Evolutionary conservation across 2,797 vertebrate genomes (phyloP), one percentile per base, ranked within the genome.

Genomic region (Gymnoscopelus braueri): DNA sequence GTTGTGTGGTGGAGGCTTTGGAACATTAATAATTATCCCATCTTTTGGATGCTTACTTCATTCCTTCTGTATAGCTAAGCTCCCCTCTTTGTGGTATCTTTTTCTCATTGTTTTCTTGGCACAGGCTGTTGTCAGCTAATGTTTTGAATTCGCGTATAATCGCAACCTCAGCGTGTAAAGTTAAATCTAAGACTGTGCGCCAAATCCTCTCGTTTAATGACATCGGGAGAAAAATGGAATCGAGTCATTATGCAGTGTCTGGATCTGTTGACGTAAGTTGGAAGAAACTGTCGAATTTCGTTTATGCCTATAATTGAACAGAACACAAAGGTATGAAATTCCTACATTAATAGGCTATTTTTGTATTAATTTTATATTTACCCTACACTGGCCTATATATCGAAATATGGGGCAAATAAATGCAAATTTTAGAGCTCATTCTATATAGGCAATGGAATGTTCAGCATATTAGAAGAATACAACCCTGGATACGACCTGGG

Each of bases 401-500:
- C 65, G 62, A 71, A 84, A 73, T 63, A 66, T 52, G 72, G 19
- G 63, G 62, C 67, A 78, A 73, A 54, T 67, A 48, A 51, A 26
- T 15, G 50, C 53, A 14, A 57, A 72, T 79, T 77, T 59, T 77
- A 61, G 15, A 74, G 23, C 68, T 68, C 35, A 60, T 71, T 52
- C 65, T 70, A 75, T 65, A 54, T 29, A 70, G 35, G 29, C 60
- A 54, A 39, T 57, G 56, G 64, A 82, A 79, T 86, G 71, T 81
- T 84, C 70, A 70, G 74, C 68, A 76, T 62, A 79, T 84, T 85
- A 82, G 61, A 84, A 80, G 77, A 84, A 76, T 78, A 79, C 47
- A 67, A 72, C 74, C 78, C 73, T 74, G 80, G 77, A 77, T 65
- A 63, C 71, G 76, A 83, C 69, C 75, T 82, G 59, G 59, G 39